These are phyloP conservation scores for Ellobius talpinus DNA, from an alignment of 2,113 vertebrate species.

Conservation along the genomic window DNA sequence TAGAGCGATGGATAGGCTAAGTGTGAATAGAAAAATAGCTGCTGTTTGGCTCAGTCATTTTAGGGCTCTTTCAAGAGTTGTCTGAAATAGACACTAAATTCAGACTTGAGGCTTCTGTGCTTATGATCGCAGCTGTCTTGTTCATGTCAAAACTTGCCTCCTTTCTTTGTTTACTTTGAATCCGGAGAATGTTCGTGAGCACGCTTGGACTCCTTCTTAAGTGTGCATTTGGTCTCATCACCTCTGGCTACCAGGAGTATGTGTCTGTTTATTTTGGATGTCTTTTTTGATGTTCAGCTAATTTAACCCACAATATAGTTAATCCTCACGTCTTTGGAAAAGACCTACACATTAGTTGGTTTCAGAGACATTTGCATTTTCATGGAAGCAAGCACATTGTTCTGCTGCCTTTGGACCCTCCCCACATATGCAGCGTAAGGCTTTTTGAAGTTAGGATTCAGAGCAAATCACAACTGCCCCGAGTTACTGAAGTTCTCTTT, in stretches of 20 bases:
- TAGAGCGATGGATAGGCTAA: background rate
- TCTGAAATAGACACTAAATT: slow-evolving; percentile 70
- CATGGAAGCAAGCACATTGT: background rate
- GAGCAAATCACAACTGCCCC: background rate
- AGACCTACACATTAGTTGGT: slow-evolving; percentile 71
- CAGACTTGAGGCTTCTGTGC: slow-evolving; percentile 73
- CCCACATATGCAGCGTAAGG: background rate
- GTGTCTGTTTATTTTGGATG: slow-evolving; percentile 77
- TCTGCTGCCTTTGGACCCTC: slow-evolving; percentile 23
- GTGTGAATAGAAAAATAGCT: slow-evolving; percentile 1
- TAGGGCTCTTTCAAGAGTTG: slow-evolving; percentile 68
- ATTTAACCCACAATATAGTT: slow-evolving; percentile 69
- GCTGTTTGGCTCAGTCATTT: slow-evolving; percentile 65
- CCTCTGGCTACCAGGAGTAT: slow-evolving; percentile 62
- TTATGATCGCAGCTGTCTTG: slow-evolving; percentile 74
- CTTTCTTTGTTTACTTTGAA: slow-evolving; percentile 78
- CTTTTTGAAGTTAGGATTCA: slow-evolving; percentile 52
- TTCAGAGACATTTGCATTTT: slow-evolving; percentile 64
- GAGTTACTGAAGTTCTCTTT: slow-evolving; percentile 25
- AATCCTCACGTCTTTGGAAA: slow-evolving; percentile 74
- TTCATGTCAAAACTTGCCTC: slow-evolving; percentile 76
- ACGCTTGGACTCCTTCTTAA: slow-evolving; percentile 68
- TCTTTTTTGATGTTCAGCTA: slow-evolving; percentile 72
- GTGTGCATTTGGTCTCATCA: slow-evolving; percentile 68
- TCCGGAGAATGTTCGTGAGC: slow-evolving; percentile 53